phyloP scores from a whole-genome alignment of 2,888 invertebrate genomes.

The Cordylochernes scorpioides region DNA sequence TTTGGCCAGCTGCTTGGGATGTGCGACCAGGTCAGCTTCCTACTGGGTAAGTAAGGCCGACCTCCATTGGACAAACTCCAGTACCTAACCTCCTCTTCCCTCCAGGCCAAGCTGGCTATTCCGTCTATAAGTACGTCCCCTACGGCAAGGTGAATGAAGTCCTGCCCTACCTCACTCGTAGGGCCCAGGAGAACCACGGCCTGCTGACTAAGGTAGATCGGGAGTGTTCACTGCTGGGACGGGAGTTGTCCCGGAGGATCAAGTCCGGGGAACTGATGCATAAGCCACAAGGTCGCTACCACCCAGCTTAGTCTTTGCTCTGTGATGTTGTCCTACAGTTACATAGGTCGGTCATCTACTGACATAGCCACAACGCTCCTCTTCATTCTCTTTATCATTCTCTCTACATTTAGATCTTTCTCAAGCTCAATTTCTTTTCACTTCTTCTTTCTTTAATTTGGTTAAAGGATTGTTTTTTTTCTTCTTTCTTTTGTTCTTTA shows the following conservation, averaged over 20 bases:
- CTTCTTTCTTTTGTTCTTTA: no score
- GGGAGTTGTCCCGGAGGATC: slow-evolving; percentile 50
- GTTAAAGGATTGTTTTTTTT: no score
- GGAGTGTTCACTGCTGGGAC: slow-evolving; percentile 49
- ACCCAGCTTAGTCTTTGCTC: slow-evolving; percentile 39
- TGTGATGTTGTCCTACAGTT: no score
- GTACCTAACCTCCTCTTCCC: background rate
- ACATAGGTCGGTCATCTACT: no score
- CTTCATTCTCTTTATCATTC: no score
- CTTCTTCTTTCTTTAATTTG: no score
- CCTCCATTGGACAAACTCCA: background rate
- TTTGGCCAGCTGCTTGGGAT: slow-evolving; percentile 96
- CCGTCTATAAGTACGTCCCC: slow-evolving; percentile 96
- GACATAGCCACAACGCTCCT: no score
- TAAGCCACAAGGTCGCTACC: slow-evolving; percentile 28
- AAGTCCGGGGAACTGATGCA: slow-evolving; percentile 28
- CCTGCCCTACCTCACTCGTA: slow-evolving; percentile 77
- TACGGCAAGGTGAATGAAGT: slow-evolving; percentile 96
- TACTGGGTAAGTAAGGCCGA: slow-evolving; percentile 42
- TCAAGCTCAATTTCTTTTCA: no score
- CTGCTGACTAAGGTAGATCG: slow-evolving; percentile 71
- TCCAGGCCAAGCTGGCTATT: slow-evolving; percentile 88
- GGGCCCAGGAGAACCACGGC: slow-evolving; percentile 86
- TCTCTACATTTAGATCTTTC: no score
- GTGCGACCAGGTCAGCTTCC: slow-evolving; percentile 97